These are phyloP conservation scores for Gobius niger DNA, from an alignment of 2,113 vertebrate genomes.

Conservation along the genomic window DNA sequence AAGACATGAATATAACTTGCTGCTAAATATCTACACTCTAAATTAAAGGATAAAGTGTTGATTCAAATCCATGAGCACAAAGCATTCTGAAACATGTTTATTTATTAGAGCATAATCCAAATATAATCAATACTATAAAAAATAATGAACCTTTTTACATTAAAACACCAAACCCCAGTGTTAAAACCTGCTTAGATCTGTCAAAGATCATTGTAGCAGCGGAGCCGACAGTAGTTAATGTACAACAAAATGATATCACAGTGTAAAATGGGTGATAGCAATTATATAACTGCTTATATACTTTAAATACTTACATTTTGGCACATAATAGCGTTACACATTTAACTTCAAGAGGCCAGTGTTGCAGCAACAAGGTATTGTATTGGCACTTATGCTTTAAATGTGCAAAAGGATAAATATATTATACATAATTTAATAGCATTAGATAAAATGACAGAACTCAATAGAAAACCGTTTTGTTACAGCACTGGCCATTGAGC, in stretches of 20 bases:
- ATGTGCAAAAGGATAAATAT: slow-evolving; percentile 8
- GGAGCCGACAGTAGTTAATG: background rate
- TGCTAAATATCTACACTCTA: too few species aligned
- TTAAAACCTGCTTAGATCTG: slow-evolving; percentile 4
- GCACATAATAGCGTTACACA: background rate
- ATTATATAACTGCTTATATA: background rate
- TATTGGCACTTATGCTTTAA: slow-evolving; percentile 8
- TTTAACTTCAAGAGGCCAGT: background rate
- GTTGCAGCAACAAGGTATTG: background rate
- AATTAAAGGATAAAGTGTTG: too few species aligned
- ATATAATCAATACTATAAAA: slow-evolving; percentile 9
- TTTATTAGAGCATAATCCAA: slow-evolving; percentile 5
- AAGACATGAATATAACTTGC: too few species aligned
- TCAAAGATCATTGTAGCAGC: background rate
- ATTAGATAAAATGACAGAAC: background rate
- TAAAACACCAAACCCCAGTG: background rate
- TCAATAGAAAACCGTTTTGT: slow-evolving; percentile 3
- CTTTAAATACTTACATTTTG: slow-evolving; percentile 2
- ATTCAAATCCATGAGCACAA: background rate
- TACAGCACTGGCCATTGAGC: background rate
- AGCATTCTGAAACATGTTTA: background rate
- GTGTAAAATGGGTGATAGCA: background rate
- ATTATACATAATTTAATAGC: slow-evolving; percentile 2
- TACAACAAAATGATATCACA: background rate
- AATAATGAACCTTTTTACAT: slow-evolving; percentile 1